These are phyloP conservation scores for Peromyscus attwateri DNA, from an alignment of 2,797 vertebrate genomes.

Conservation along the genomic window DNA sequence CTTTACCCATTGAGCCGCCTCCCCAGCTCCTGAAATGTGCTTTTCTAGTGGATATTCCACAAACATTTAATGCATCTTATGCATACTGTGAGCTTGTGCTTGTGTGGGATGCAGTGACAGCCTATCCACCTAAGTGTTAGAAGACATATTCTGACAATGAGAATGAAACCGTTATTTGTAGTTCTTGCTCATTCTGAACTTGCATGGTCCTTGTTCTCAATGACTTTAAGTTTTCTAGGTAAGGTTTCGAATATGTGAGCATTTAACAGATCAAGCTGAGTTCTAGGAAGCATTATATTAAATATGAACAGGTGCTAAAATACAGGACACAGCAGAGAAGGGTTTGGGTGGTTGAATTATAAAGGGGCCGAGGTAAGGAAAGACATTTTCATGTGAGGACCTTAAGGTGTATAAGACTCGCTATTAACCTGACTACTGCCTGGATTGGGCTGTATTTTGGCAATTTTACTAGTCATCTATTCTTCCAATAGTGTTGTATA, in stretches of 20 bases:
- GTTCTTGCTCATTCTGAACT: not conserved
- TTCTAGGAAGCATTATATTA: not conserved
- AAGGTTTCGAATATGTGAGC: constrained; percentile 10
- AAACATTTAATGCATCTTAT: not conserved
- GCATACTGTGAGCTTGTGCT: not conserved
- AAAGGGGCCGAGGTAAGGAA: not conserved
- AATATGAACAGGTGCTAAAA: not conserved
- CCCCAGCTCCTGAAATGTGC: not conserved
- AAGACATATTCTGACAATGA: not conserved
- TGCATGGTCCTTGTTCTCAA: not conserved
- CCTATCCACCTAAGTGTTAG: not conserved
- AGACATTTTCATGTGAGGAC: not conserved
- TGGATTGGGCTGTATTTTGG: not conserved
- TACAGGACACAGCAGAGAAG: not conserved
- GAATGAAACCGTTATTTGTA: not conserved
- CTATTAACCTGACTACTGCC: not conserved
- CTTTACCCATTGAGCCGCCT: not conserved
- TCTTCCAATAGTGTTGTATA: not conserved
- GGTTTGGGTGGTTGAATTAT: not conserved
- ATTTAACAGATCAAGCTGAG: not conserved
- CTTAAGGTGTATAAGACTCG: not conserved
- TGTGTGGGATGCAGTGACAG: not conserved
- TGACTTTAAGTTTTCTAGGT: not conserved
- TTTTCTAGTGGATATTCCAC: not conserved
- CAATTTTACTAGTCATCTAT: not conserved